Evolutionary conservation across 2,797 vertebrate genomes (phyloP), one percentile per base, ranked within the genome.

Genomic region (Pogoniulus pusillus): DNA sequence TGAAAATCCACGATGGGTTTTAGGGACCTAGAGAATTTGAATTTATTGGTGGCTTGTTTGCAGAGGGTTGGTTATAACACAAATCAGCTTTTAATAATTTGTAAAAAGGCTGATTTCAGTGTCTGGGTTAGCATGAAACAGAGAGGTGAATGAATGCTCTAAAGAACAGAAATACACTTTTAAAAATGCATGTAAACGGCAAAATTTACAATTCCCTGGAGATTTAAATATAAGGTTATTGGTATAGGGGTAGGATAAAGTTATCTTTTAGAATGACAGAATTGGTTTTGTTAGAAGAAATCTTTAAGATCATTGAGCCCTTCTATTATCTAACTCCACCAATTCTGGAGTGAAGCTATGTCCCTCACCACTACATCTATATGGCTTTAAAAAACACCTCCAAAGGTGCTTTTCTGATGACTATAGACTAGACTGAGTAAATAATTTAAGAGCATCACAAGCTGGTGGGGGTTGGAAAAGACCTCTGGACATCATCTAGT

Each of bases 21-120:
- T 91, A 85, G 87, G 81, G 79, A 85, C 68, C 60, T 81, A 30
- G 64, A 76, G 87, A 79, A 47, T 66, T 86, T 77, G 72, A 29
- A 63, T 85, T 37, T 26, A 5, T 73, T 62, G 30, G n/a, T 89
- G 81, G 18, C 60, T 93, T 59, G 35, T 88, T 91, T 70, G 45
- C 27, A 14, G 22, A 4, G 3, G 10, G 55, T 87, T 80, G 66
- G 37, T 90, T 85, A 66, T 66, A 65, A 69, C 37, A 68, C 23
- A 74, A 64, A 81, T 65, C 16, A 83, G 64, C 35, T 92, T 83
- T 11, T 82, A 49, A 77, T 87, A 85, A 62, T 32, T 16, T 60
- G 35, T 72, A 51, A 63, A 90, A 72, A 83, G 18, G 12, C 51
- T 65, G 64, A 58, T 91, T 82, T 71, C 20, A 19, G 16, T 62